Evolutionary conservation across 2,113 vertebrate genomes (phyloP).

Genomic region (Eolophus roseicapilla): DNA sequence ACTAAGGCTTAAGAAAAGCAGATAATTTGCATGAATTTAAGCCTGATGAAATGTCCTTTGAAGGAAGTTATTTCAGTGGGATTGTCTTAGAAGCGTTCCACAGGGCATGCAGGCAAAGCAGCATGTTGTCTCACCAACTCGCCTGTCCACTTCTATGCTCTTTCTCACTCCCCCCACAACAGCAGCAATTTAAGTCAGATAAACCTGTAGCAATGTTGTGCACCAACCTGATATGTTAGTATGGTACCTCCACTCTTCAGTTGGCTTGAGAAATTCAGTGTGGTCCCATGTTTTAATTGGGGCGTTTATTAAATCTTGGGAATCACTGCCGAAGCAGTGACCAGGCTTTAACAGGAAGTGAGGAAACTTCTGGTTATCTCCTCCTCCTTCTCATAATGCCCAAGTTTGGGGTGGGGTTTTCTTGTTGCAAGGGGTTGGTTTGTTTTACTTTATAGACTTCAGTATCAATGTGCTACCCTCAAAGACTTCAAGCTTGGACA

Average conservation of each 20-base stretch:
- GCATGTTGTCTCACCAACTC: background rate
- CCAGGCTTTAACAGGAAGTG: background rate
- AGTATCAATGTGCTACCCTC: background rate
- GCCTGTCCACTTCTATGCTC: background rate
- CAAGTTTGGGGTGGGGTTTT: background rate
- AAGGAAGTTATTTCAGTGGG: background rate
- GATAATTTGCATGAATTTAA: background rate
- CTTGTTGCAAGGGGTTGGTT: background rate
- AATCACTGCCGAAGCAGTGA: background rate
- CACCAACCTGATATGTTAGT: fast-evolving
- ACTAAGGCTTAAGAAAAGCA: background rate
- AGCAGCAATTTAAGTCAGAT: background rate
- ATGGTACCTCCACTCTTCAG: background rate
- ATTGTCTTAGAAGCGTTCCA: background rate
- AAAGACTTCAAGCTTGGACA: background rate
- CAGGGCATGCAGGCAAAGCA: fast-evolving
- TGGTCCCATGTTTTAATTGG: background rate
- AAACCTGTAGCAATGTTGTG: background rate
- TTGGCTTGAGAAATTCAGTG: background rate
- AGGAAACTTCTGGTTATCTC: background rate
- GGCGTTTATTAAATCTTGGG: background rate
- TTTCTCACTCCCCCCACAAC: too few species aligned
- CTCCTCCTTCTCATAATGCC: background rate
- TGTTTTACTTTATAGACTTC: background rate
- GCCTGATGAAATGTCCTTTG: background rate